A percentile compares a stretch with the other conserved stretches of the same genome.
Evolutionary conservation across 2,888 invertebrate species (phyloP).

Genomic region (Drosophila villosipedis): DNA sequence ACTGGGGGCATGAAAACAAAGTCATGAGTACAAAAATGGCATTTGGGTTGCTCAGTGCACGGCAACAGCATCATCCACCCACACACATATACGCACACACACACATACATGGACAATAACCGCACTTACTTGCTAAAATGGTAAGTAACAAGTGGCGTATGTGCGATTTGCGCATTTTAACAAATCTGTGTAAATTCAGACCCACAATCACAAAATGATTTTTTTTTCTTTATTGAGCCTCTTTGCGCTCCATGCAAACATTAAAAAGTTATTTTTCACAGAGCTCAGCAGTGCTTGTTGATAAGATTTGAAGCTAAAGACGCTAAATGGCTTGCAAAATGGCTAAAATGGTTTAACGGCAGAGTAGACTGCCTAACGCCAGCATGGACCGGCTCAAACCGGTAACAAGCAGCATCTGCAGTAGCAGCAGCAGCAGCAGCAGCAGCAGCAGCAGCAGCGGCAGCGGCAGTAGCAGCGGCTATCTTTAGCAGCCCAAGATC

Average conservation of each 20-base stretch:
- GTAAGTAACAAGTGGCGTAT: conserved; percentile 69
- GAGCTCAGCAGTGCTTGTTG: conserved; percentile 31
- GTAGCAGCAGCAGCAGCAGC: neutral
- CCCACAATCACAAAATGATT: conserved; percentile 26
- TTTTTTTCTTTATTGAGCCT: conserved; percentile 4
- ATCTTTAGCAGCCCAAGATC: conserved; percentile 20
- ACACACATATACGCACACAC: neutral
- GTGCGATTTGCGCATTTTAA: conserved; percentile 70
- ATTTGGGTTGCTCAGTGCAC: conserved; percentile 16
- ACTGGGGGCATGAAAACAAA: conserved; percentile 60
- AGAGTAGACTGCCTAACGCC: conserved; percentile 66
- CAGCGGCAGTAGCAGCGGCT: conserved; percentile 7
- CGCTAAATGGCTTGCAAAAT: conserved; percentile 28
- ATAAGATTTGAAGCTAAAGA: conserved; percentile 54
- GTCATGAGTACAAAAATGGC: conserved; percentile 46
- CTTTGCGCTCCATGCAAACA: conserved; percentile 49
- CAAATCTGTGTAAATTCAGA: conserved; percentile 64
- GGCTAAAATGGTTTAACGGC: conserved; percentile 18
- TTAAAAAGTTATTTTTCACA: conserved; percentile 59
- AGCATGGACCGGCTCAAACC: conserved; percentile 61
- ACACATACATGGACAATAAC: conserved; percentile 2
- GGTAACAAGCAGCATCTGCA: conserved; percentile 35
- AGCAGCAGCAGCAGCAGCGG: neutral
- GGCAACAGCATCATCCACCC: conserved; percentile 28
- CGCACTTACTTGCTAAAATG: conserved; percentile 62